Conservation (phyloP, 2,113 vertebrate genomes). For the Ovis canadensis region DNA sequence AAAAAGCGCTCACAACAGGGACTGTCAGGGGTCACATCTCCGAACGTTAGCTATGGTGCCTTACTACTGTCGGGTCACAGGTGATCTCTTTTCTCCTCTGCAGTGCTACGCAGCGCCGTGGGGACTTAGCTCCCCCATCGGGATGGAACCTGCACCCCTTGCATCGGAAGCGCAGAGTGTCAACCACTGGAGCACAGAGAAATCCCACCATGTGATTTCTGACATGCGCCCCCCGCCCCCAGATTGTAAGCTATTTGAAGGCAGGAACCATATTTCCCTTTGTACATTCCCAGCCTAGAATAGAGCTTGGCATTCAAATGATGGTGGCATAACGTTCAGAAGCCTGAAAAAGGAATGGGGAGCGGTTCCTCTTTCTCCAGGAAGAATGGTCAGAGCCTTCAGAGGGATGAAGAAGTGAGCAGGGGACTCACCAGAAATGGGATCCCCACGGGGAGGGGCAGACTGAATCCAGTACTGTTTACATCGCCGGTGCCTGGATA, state of each 20-base stretch:
- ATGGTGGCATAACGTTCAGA: neutral
- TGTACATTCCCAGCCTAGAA: neutral
- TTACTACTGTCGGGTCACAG: neutral
- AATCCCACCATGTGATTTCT: neutral
- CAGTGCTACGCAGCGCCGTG: fast-evolving
- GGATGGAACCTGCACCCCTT: neutral
- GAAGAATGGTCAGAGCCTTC: neutral
- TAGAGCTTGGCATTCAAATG: neutral
- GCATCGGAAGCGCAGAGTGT: fast-evolving
- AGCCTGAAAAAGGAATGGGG: neutral
- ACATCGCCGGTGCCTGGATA: fast-evolving
- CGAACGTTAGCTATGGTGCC: neutral
- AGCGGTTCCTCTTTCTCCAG: neutral
- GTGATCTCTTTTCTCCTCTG: neutral
- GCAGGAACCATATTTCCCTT: neutral
- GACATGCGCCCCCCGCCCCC: neutral
- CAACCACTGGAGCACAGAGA: neutral
- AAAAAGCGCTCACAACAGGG: neutral
- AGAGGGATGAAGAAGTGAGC: neutral
- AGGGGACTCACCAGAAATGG: neutral
- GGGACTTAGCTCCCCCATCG: neutral
- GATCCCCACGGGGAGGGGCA: too few species aligned
- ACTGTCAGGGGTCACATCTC: neutral
- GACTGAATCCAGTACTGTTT: neutral
- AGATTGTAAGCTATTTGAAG: neutral